phyloP scores from a whole-genome alignment of 2,797 vertebrate species.

The Sebastes ruberrimus region DNA sequence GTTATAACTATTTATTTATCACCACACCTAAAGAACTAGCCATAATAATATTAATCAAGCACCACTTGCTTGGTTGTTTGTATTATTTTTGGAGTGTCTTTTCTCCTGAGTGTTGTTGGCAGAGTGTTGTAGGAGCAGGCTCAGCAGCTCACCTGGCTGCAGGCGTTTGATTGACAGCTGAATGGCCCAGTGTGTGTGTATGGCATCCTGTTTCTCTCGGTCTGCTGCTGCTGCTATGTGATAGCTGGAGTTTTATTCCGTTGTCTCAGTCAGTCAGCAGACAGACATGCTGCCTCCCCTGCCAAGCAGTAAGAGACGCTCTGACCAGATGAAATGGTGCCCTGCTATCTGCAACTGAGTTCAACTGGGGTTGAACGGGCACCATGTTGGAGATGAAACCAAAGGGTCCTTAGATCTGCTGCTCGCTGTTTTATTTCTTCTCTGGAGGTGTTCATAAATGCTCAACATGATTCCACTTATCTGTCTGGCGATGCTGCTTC shows the following conservation, averaged over 20 bases:
- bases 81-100: background rate
- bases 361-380: slow-evolving; percentile 72
- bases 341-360: slow-evolving; percentile 57
- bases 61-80: background rate
- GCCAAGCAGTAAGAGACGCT: slow-evolving; percentile 59
- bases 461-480: slow-evolving; percentile 58
- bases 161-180: slow-evolving; percentile 66
- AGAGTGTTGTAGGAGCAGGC: background rate
- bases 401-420: slow-evolving; percentile 10
- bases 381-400: slow-evolving; percentile 57
- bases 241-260: slow-evolving; percentile 82
- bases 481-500: slow-evolving; percentile 68
- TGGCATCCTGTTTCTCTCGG: slow-evolving; percentile 78
- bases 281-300: slow-evolving; percentile 54
- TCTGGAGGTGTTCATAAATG: slow-evolving; percentile 31
- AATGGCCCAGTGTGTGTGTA: slow-evolving; percentile 68
- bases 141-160: slow-evolving; percentile 43
- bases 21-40: background rate
- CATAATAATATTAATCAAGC: background rate
- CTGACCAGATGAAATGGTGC: slow-evolving; percentile 46
- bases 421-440: slow-evolving; percentile 5
- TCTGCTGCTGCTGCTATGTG: slow-evolving; percentile 71
- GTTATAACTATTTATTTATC: background rate
- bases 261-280: slow-evolving; percentile 47
- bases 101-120: background rate